phyloP scores from a whole-genome alignment of 2,113 vertebrate species.

The Aphyosemion australe region DNA sequence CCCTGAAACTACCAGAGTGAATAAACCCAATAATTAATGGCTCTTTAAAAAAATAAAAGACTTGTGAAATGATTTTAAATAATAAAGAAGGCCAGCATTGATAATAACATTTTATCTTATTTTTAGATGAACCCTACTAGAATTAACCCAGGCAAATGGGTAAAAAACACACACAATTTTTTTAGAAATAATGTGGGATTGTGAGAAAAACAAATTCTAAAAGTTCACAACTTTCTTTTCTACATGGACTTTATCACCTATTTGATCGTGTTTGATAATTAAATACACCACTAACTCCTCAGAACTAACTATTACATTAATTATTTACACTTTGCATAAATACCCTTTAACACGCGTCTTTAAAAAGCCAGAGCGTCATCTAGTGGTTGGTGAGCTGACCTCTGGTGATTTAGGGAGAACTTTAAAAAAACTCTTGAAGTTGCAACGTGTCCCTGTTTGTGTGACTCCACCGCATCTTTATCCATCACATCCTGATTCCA shows the following conservation, averaged over 20 bases:
- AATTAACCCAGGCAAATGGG: no score
- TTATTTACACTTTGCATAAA: constrained; percentile 21
- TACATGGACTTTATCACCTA: background rate
- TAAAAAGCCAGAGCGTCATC: constrained; percentile 77
- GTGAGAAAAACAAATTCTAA: background rate
- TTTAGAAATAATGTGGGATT: background rate
- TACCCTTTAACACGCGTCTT: constrained; percentile 53
- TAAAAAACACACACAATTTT: no score
- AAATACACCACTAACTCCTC: background rate
- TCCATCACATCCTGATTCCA: no score
- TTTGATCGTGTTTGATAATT: background rate
- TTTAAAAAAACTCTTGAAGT: background rate
- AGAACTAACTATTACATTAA: background rate
- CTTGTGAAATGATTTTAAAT: no score
- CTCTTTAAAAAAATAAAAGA: no score
- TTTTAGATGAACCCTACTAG: no score
- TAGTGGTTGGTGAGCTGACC: constrained; percentile 64
- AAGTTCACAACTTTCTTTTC: background rate
- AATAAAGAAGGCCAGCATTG: no score
- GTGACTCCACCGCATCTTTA: no score
- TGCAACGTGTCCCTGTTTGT: no score
- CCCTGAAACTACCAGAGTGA: background rate
- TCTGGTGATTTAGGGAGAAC: constrained; percentile 16
- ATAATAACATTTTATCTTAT: no score
- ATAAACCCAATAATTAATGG: no score